A percentile compares a stretch with the other conserved stretches of the same genome.
Conservation (phyloP, 2,888 invertebrate species). For the Parnassius apollo region DNA sequence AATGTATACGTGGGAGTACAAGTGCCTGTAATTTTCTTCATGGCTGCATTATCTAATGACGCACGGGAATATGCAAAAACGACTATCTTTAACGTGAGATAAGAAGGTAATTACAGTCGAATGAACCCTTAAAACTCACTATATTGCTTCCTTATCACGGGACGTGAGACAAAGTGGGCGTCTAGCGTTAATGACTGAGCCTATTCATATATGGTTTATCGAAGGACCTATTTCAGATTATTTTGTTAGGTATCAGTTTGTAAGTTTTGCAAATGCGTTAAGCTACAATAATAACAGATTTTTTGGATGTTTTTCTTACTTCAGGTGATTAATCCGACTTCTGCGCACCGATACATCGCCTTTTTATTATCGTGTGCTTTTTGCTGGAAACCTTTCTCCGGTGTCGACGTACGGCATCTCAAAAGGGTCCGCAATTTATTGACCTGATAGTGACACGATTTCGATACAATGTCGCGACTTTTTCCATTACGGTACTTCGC, state of each 20-base stretch:
- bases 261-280: too few species aligned
- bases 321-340: constrained; percentile 25
- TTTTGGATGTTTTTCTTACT: constrained; percentile 26
- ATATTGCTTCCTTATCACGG: constrained; percentile 41
- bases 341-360: constrained; percentile 44
- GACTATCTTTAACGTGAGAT: constrained; percentile 41
- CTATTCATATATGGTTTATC: constrained; percentile 13
- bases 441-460: constrained; percentile 51
- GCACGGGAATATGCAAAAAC: constrained; percentile 45
- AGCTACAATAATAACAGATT: too few species aligned
- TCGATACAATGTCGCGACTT: constrained; percentile 45
- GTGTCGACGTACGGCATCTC: constrained; percentile 40
- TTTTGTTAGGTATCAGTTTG: too few species aligned
- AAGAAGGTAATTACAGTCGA: constrained; percentile 41
- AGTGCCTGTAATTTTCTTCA: constrained; percentile 54
- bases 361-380: constrained; percentile 39
- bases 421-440: constrained; percentile 54
- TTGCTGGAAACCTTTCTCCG: constrained; percentile 50
- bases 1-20: constrained; percentile 45
- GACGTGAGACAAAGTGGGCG: constrained; percentile 36
- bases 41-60: constrained; percentile 54
- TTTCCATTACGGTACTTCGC: constrained; percentile 56
- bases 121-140: constrained; percentile 41
- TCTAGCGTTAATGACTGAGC: constrained; percentile 38
- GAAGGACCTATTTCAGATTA: neutral